A percentile compares a stretch with the other conserved stretches of the same genome.
These are phyloP conservation scores for Aporophyla lueneburgensis DNA, from an alignment of 2,888 invertebrate genomes.

Conservation along the genomic window DNA sequence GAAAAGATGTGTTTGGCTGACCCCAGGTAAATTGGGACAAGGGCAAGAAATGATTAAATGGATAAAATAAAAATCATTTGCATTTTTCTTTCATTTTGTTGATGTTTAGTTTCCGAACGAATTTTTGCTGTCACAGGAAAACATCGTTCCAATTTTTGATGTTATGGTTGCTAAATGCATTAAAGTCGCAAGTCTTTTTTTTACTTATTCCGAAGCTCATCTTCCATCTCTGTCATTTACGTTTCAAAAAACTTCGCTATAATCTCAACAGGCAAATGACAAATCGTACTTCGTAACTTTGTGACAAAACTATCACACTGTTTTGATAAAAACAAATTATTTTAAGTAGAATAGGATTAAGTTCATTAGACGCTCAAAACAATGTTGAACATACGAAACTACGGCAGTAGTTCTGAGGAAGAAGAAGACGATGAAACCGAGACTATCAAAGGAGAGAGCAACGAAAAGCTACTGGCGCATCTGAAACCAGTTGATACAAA, in stretches of 20 bases:
- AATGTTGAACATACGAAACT: slow-evolving; percentile 94
- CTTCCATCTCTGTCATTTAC: slow-evolving; percentile 21
- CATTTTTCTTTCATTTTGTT: neutral
- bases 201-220: rapidly evolving
- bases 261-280: neutral
- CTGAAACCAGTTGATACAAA: slow-evolving; percentile 90
- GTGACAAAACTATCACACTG: slow-evolving; percentile 3
- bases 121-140: neutral
- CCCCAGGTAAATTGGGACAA: neutral
- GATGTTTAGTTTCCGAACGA: slow-evolving; percentile 44
- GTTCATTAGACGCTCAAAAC: slow-evolving; percentile 46
- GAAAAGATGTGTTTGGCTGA: neutral
- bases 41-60: neutral
- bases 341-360: slow-evolving; percentile 1
- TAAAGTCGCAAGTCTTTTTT: neutral
- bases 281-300: neutral
- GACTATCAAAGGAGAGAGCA: slow-evolving; percentile 80
- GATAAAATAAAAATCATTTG: too few species aligned
- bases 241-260: neutral
- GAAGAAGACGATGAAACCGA: slow-evolving; percentile 90
- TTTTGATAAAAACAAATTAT: slow-evolving; percentile 34
- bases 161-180: neutral
- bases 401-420: slow-evolving; percentile 94
- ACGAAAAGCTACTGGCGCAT: slow-evolving; percentile 86
- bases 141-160: slow-evolving; percentile 13